Evolutionary conservation across 2,888 invertebrate species (phyloP), one percentile per base, ranked within the genome.

Genomic region (Eupithecia tripunctaria): DNA sequence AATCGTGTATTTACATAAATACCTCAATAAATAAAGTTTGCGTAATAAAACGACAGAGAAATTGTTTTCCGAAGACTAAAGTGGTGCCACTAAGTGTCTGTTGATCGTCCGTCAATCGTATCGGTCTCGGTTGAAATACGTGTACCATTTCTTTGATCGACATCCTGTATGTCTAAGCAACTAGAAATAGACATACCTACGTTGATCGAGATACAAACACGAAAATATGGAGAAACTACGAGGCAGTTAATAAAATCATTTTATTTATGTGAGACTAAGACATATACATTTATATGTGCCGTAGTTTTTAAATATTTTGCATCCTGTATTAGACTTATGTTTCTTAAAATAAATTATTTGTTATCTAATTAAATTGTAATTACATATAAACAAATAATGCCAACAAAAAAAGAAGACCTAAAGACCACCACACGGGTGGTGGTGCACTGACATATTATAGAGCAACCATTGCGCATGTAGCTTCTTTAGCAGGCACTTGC

Each of bases 41-140:
- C 79, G 78, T 79, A 82, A 83, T 74, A 79, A 81, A 82, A 71
- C 78, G 81, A 80, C 74, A 82, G 72, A 76, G 51, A 83, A 82
- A 84, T 80, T 80, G 80, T 80, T 83, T 84, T 81, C 82, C 80
- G 76, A 74, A 79, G 73, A 72, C 72, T 72, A 84, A 82, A 82
- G 75, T 80, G 51, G 67, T 32, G 43, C 51, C 73, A 69, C 76
- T 77, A 78, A 68, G 70, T 71, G 73, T 70, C 74, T 77, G 70
- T 75, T 75, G 73, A 79, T 78, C 73, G 76, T 62, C 70, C 69
- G 74, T 79, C 78, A 80, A 81, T 80, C 70, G 70, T 65, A 32
- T 51, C 14, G 25, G 59, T 25, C 51, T 21, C n/a, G 72, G 60
- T 41, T 32, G 2, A 29, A 32, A 73, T 56, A 32, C 38, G 14